Evolutionary conservation across 2,888 invertebrate species (phyloP), one percentile per base, ranked within the genome.

Genomic region (Patella ulyssiponensis): DNA sequence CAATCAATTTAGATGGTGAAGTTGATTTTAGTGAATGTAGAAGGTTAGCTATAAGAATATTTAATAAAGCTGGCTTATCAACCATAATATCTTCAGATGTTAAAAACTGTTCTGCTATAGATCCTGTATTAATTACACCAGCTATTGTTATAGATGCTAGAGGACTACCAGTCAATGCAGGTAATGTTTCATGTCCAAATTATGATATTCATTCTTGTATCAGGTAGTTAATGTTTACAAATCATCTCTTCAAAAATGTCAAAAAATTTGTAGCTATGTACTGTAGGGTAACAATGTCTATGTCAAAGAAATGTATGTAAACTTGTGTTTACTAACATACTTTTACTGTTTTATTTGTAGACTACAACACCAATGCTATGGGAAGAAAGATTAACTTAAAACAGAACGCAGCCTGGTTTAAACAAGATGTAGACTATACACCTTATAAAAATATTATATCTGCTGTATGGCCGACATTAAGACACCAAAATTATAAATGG

Each of bases 1-100:
- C 64, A 23, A 20, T 64, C 20, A 64, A 64, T 23, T 23, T 64
- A 23, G 20, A 71, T 4, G 77, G 77, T n/a, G 70, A 70, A 17
- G 76, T 83, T 75, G 80, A 81, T 53, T 80, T 79, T 53, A 81
- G 80, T 7, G 80, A 78, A 75, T 84, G 83, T 53, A 77, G 77
- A 51, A 75, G 81, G n/a, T 70, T 84, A 54, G 69, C 80, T 73
- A 69, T 84, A 12, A 54, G 81, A 33, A 82, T 81, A 56, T 80
- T 77, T 72, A 84, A 81, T 75, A 80, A 81, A 58, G 84, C 79
- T 12, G 78, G 80, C 11, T 70, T 83, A 54, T 79, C 77, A 20
- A 75, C 82, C 14, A 53, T 71, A 3, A 27, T 82, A 27, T 78
- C 79, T 9, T 69, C 70, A 17, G 78, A 84, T 27, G 72, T 85